phyloP scores from a whole-genome alignment of 2,797 vertebrate species.

The Denticeps clupeoides region DNA sequence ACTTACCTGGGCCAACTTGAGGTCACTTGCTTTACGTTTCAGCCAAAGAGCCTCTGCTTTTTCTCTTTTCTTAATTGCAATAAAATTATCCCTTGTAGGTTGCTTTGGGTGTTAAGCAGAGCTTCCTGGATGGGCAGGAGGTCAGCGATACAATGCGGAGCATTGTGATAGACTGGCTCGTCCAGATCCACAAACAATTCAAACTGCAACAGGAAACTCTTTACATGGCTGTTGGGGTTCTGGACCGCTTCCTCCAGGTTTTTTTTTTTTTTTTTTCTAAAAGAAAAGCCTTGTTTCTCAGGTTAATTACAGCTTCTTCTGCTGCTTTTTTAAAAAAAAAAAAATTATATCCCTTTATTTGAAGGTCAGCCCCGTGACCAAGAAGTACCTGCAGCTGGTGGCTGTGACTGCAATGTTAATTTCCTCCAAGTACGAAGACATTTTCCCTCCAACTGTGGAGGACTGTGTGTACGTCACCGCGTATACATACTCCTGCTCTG shows the following conservation, averaged over 20 bases:
- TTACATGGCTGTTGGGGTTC: slow-evolving; percentile 48
- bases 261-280: too few relatives aligned
- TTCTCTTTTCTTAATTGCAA: too few relatives aligned
- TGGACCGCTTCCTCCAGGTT: slow-evolving; percentile 49
- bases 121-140: too few relatives aligned
- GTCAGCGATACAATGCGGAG: slow-evolving; percentile 41
- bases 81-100: too few relatives aligned
- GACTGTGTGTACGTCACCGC: slow-evolving; percentile 27
- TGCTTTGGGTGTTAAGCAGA: too few relatives aligned
- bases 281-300: too few relatives aligned
- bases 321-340: too few relatives aligned
- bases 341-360: too few relatives aligned
- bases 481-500: slow-evolving; percentile 6
- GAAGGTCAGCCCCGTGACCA: too few relatives aligned
- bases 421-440: slow-evolving; percentile 27
- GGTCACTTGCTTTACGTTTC: too few relatives aligned
- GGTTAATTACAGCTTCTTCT: too few relatives aligned
- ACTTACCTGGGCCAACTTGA: slow-evolving; percentile 43
- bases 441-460: slow-evolving; percentile 14
- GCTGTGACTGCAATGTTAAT: slow-evolving; percentile 29
- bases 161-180: slow-evolving; percentile 46
- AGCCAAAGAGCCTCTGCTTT: too few relatives aligned
- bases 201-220: slow-evolving; percentile 48
- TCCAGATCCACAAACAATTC: slow-evolving; percentile 48
- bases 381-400: slow-evolving; percentile 43